phyloP scores from a whole-genome alignment of 2,888 invertebrate genomes.

The Xestoiulus laeticollis region DNA sequence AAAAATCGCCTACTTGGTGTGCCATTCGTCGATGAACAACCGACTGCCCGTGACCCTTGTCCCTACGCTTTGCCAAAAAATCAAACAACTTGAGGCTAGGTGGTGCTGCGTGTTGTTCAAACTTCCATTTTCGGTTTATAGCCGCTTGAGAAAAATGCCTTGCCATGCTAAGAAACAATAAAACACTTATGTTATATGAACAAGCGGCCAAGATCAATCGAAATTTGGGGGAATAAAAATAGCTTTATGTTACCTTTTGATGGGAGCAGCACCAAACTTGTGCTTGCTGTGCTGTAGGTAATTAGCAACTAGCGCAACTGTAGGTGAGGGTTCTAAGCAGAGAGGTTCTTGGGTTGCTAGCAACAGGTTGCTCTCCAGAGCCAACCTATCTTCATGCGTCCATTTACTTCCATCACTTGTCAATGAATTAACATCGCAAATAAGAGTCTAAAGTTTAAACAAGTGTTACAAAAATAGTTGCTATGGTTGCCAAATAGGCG shows the following conservation, averaged over 20 bases:
- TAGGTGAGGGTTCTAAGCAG: constrained; percentile 88
- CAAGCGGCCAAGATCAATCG: no score
- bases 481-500: neutral
- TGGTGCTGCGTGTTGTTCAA: constrained; percentile 83
- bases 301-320: constrained; percentile 79
- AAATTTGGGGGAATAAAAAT: no score
- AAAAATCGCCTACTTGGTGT: neutral
- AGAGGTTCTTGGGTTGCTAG: constrained; percentile 86
- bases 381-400: constrained; percentile 79
- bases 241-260: constrained; percentile 54
- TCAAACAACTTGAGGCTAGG: constrained; percentile 81
- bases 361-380: constrained; percentile 84
- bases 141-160: constrained; percentile 70
- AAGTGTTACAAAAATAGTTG: neutral
- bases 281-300: constrained; percentile 76
- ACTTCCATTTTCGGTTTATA: constrained; percentile 86
- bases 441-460: constrained; percentile 69
- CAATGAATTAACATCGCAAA: constrained; percentile 73
- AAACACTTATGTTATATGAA: neutral
- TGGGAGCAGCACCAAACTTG: constrained; percentile 71
- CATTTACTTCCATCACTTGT: constrained; percentile 69
- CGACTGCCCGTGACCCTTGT: constrained; percentile 55
- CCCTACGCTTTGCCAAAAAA: constrained; percentile 64
- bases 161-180: constrained; percentile 50
- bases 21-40: constrained; percentile 11